Evolutionary conservation across 2,888 invertebrate species (phyloP).

Genomic region (Bombyx huttoni): DNA sequence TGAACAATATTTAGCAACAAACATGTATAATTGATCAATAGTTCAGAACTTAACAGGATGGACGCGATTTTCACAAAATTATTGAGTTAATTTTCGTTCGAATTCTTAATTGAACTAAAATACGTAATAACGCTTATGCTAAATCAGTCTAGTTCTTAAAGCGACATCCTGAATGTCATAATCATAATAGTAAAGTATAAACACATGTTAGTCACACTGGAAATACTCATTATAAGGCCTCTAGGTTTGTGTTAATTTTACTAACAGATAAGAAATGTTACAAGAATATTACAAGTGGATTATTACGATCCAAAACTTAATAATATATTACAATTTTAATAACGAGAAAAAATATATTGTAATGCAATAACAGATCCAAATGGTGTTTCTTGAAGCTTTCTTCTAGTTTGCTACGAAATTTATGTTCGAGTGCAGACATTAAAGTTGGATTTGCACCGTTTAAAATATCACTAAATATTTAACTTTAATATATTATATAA

Average conservation of each 20-base stretch:
- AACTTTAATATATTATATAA: conserved; percentile 45
- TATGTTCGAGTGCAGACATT: neutral
- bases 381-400: neutral
- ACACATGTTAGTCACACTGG: conserved; percentile 59
- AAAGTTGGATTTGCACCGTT: neutral
- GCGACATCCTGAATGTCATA: conserved; percentile 53
- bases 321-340: neutral
- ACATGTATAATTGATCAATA: neutral
- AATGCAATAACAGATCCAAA: neutral
- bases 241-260: conserved; percentile 23
- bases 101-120: conserved; percentile 56
- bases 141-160: conserved; percentile 73
- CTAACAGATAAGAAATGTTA: neutral
- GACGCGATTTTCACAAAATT: conserved; percentile 2
- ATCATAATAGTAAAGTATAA: conserved; percentile 60
- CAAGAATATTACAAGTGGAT: neutral
- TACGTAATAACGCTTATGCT: conserved; percentile 67
- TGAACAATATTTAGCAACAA: conserved; percentile 8
- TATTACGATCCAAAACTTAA: neutral
- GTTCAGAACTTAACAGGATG: neutral
- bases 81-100: conserved; percentile 30
- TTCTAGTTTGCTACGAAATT: neutral
- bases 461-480: neutral
- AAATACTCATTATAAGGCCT: conserved; percentile 61
- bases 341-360: neutral